A percentile compares a stretch with the other conserved stretches of the same genome.
phyloP scores from a whole-genome alignment of 2,888 invertebrate genomes.

The Chironomus tentans region DNA sequence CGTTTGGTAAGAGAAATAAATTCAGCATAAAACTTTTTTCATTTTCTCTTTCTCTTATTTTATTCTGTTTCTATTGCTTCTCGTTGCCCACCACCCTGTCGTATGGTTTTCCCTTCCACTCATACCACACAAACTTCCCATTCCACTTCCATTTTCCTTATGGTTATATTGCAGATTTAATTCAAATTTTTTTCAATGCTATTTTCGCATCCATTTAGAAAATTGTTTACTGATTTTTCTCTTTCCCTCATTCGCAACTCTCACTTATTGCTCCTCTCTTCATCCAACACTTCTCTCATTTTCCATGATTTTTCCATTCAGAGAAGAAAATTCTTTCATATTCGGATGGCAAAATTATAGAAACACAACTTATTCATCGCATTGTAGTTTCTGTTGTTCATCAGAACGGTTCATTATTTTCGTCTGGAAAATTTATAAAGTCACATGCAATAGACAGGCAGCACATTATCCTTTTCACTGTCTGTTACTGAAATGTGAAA shows the following conservation, averaged over 20 bases:
- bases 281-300: not conserved
- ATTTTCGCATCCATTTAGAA: conserved; percentile 25
- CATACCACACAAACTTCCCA: not conserved
- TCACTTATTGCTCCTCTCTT: not conserved
- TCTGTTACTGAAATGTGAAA: not conserved
- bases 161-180: conserved; percentile 26
- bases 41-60: conserved; percentile 5
- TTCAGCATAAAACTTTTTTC: conserved; percentile 25
- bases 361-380: not conserved
- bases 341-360: not conserved
- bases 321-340: conserved; percentile 4
- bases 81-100: not conserved
- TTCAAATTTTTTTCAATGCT: conserved; percentile 21
- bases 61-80: not conserved
- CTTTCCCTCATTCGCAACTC: not conserved
- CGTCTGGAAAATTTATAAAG: not conserved
- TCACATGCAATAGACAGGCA: conserved; percentile 12
- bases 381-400: conserved; percentile 12
- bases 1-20: conserved; percentile 14
- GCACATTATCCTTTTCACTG: too few relatives aligned
- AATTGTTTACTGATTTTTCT: conserved; percentile 17
- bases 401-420: conserved; percentile 10
- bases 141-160: not conserved
- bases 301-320: conserved; percentile 5
- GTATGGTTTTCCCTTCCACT: not conserved